Evolutionary conservation across 1,140 invertebrate genomes (phyloP), one percentile per base, ranked within the genome.

Genomic region (Euwallacea fornicatus): DNA sequence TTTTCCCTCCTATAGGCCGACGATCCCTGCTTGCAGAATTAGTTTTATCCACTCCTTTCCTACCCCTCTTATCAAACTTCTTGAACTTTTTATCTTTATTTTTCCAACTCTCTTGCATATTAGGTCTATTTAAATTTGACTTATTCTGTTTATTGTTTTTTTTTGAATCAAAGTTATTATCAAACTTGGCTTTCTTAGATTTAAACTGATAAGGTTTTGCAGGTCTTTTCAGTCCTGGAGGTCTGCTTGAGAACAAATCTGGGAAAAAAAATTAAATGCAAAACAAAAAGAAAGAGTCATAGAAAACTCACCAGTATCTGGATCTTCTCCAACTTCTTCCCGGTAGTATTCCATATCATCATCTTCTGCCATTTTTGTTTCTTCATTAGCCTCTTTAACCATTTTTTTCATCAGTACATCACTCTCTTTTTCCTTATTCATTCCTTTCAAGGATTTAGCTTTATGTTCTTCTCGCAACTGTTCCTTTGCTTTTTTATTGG

Each of bases 291-390:
- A 1, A 50, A 3, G 0, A 50, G 9, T 6, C 7, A 50, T 13
- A 4, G 21, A 4, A 33, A 33, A 3, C 46, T 50, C 7, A 78
- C 76, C 77, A 86, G 89, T 85, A 72, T 95, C 93, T 6, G 93
- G 94, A 78, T 94, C 91, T 72, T 90, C 86, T 55, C 94, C 94
- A 33, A 96, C 92, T 86, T 95, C 94, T 74, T 93, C 82, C 71
- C 88, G 85, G 80, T 93, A 96, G 84, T 94, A 96, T 72, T 92
- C 88, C 0, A 84, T 88, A 84, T 94, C 93, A 78, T 94, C 88
- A 64, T 92, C 91, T 42, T 86, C 86, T 16, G 86, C 85, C 7
- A 76, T 64, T 55, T 76, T 71, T n/a, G 77, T 82, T n/a, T 77
- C 81, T 74, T 83, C 80, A 63, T 84, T 82, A 0, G 84, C 82